These are phyloP conservation scores for Berghia stephanieae DNA, from an alignment of 1,140 invertebrate genomes.

Conservation along the genomic window DNA sequence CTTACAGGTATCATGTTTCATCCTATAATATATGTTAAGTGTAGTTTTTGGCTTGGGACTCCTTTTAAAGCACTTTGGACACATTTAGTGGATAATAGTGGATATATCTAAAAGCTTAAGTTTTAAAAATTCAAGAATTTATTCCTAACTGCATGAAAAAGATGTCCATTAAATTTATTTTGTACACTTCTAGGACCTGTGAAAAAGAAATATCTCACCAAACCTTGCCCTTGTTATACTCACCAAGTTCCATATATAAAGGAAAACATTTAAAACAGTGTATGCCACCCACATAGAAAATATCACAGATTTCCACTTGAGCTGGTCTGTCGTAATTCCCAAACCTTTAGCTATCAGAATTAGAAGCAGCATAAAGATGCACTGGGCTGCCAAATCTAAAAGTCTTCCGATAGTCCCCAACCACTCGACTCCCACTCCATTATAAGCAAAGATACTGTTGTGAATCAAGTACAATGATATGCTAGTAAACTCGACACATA, in stretches of 20 bases:
- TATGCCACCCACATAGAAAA: conserved; percentile 93
- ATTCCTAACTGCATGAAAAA: too few species aligned
- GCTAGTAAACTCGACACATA: conserved; percentile 85
- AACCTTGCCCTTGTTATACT: conserved; percentile 64
- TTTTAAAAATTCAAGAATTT: too few species aligned
- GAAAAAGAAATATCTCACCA: too few species aligned
- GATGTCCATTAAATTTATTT: too few species aligned
- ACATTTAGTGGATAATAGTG: too few species aligned
- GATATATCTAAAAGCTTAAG: too few species aligned
- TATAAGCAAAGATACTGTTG: conserved; percentile 86
- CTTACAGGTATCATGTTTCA: too few species aligned
- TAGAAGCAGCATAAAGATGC: conserved; percentile 92
- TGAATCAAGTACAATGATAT: conserved; percentile 88
- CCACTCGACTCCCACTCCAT: conserved; percentile 85
- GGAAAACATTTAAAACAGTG: conserved; percentile 86
- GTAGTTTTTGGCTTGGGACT: too few species aligned
- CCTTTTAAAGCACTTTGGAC: too few species aligned
- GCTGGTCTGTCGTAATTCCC: conserved; percentile 90
- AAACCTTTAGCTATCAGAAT: conserved; percentile 94
- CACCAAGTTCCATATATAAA: conserved; percentile 97
- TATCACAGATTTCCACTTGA: conserved; percentile 85
- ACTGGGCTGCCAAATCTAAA: conserved; percentile 89
- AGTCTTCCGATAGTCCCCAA: conserved; percentile 88
- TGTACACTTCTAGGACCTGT: too few species aligned
- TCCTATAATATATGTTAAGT: too few species aligned